These are phyloP conservation scores for Xylocopa sonorina DNA, from an alignment of 1,140 invertebrate genomes.

Conservation along the genomic window DNA sequence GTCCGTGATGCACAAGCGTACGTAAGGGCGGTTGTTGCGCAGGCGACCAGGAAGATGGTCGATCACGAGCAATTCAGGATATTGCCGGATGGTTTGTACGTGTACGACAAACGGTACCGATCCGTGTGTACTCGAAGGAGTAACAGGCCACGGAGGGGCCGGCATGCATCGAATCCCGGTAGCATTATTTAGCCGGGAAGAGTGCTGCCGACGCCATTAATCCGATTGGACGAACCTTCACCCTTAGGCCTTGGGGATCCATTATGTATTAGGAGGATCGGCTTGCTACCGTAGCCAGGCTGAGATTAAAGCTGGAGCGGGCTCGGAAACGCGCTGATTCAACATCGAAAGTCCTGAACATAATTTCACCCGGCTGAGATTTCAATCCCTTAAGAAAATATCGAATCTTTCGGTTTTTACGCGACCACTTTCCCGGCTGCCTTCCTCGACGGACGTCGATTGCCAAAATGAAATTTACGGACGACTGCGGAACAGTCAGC, in stretches of 20 bases:
- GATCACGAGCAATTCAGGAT: constrained; percentile 54
- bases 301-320: constrained; percentile 57
- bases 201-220: constrained; percentile 71
- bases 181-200: constrained; percentile 70
- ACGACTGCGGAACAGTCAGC: background rate
- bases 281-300: constrained; percentile 15
- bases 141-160: constrained; percentile 31
- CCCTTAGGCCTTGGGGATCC: constrained; percentile 64
- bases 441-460: background rate
- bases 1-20: too few relatives aligned
- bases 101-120: background rate
- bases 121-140: background rate
- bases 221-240: constrained; percentile 72
- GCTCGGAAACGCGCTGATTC: constrained; percentile 51
- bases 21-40: too few relatives aligned
- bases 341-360: constrained; percentile 54
- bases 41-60: background rate
- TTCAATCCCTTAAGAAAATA: constrained; percentile 55
- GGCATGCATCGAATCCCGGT: constrained; percentile 61
- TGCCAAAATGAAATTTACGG: background rate
- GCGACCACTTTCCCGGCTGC: background rate
- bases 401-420: background rate
- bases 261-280: constrained; percentile 74
- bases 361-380: constrained; percentile 56
- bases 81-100: constrained; percentile 22